Evolutionary conservation across 2,113 vertebrate genomes (phyloP), one percentile per base, ranked within the genome.

Genomic region (Takifugu bimaculatus): DNA sequence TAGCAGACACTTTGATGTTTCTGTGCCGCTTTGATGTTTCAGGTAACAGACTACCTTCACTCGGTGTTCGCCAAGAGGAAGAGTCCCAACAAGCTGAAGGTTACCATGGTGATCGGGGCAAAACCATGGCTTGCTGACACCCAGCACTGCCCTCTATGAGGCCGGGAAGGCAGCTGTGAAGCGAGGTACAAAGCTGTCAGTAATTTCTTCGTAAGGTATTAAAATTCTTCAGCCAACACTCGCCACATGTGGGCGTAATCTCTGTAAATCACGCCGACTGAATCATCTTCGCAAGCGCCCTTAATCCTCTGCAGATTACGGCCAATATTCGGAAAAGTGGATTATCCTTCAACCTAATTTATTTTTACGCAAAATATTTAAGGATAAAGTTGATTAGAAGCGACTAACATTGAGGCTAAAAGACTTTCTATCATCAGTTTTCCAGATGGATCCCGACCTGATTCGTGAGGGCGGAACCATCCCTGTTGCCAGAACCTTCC

Each of bases 1-100:
- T 14, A 15, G 48, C 3, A n/a, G 1, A 1, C 26, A 25, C 14
- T 54, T 5, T 57, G 5, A 48, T 61, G 2, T 47, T 14, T 2
- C 56, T 1, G 20, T 45, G 13, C 32, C 50, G 28, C 10, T 56
- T 20, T 29, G 1, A 4, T 42, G 2, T n/a, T 80, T 9, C 20
- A 93, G 91, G 92, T 93, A 26, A 89, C 76, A 5, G 90, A 90
- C 20, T 85, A 98, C 65, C 89, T 97, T 29, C 79, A 94, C 15
- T 54, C 79, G 0, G 82, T 93, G 48, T 97, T 97, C 78, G 86
- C 91, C 53, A 90, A 91, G 63, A 90, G 94, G 52, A 93, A 91
- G 2, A 95, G 93, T 77, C 92, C 94, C 35, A 97, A 98, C 78
- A 92, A 85, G 66, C 82, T 96, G 63, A 88, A 81, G 52, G 89